Evolutionary conservation across 2,888 invertebrate species (phyloP), one percentile per base, ranked within the genome.

Genomic region (Thelaira solivaga): DNA sequence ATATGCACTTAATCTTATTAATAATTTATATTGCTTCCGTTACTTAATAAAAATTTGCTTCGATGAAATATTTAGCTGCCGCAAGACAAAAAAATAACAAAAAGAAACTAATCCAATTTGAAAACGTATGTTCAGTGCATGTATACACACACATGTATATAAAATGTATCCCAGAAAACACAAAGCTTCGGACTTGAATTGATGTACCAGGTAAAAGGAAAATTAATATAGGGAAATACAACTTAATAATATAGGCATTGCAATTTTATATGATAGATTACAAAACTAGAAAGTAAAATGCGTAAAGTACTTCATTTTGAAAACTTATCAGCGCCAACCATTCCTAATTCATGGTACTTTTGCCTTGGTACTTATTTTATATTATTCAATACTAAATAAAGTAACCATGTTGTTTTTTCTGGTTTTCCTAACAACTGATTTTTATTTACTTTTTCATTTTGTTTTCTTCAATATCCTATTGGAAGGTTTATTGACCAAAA

Each of bases 401-500:
- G 16, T 47, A 68, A 47, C 68, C 4, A 10, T 59, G 8, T n/a
- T 10, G 6, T 39, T 47, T n/a, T n/a, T n/a, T n/a, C n/a, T n/a
- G n/a, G 18, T 16, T 47, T 26, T 45, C 7, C 16, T 18, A 24
- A 31, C 20, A 59, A 31, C 53, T 47, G 53, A n/a, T 51, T 65
- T 49, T 64, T 11, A 29, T 36, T 47, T 55, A 49, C 57, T 29
- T 49, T 65, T 65, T 65, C n/a, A 39, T 34, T 39, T 26, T 13
- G 20, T 39, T 39, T 57, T 61, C 41, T 8, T 34, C 13, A 1
- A 24, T 22, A 36, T 55, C 36, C 36, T 13, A 31, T 11, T 34
- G 4, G 34, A 45, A 62, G 62, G 49, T 73, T 72, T 65, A 57
- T 65, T 72, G 64, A 47, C 55, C 41, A 51, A 59, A 51, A 6